These are phyloP conservation scores for Sycophaga agraensis DNA, from an alignment of 1,140 invertebrate genomes.

Conservation along the genomic window DNA sequence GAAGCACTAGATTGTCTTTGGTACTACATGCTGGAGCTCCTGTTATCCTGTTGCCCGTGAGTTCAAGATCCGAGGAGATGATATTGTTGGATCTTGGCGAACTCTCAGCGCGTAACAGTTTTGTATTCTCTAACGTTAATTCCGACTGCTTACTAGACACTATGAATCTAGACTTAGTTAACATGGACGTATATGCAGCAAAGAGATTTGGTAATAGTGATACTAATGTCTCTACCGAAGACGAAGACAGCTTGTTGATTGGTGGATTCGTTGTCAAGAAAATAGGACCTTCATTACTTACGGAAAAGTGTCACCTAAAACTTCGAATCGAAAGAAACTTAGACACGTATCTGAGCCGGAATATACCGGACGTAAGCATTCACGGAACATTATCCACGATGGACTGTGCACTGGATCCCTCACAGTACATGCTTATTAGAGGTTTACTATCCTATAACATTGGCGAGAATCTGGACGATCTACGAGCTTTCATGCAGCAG, in stretches of 20 bases:
- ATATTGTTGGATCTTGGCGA: conserved; percentile 82
- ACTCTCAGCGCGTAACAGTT: conserved; percentile 77
- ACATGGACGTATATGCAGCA: conserved; percentile 82
- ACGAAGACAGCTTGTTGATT: conserved; percentile 47
- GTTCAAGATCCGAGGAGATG: conserved; percentile 75
- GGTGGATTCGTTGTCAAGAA: conserved; percentile 61
- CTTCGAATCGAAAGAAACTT: conserved; percentile 83
- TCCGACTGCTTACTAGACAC: conserved; percentile 70
- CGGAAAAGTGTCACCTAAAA: conserved; percentile 77
- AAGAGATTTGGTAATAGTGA: conserved; percentile 47
- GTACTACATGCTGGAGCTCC: conserved; percentile 78
- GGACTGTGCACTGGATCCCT: conserved; percentile 77
- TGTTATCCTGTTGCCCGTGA: conserved; percentile 84
- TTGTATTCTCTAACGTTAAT: conserved; percentile 63
- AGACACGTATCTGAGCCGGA: conserved; percentile 67
- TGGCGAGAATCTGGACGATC: conserved; percentile 82
- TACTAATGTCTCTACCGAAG: conserved; percentile 29
- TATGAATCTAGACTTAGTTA: conserved; percentile 74
- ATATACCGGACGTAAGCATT: conserved; percentile 81
- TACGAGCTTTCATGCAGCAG: conserved; percentile 45
- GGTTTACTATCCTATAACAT: conserved; percentile 90
- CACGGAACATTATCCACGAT: conserved; percentile 85
- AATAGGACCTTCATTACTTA: conserved; percentile 67
- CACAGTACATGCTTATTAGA: conserved; percentile 85
- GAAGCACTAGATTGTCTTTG: conserved; percentile 62